phyloP scores from a whole-genome alignment of 2,797 vertebrate genomes.

The Myotis myotis region DNA sequence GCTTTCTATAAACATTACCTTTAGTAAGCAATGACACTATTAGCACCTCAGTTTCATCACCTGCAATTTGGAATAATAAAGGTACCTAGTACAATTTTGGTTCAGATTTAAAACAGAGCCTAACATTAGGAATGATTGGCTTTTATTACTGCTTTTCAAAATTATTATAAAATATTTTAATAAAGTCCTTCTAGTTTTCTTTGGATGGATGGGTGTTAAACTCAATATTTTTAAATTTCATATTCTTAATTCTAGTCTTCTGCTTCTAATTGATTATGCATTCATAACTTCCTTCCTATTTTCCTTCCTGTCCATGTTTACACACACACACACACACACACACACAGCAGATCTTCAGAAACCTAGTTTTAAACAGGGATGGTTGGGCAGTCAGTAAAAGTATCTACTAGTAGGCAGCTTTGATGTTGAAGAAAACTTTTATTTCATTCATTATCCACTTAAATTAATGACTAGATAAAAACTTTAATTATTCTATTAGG shows the following conservation, averaged over 20 bases:
- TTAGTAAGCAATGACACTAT: background rate
- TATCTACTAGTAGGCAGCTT: background rate
- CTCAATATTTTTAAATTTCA: background rate
- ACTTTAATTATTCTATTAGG: background rate
- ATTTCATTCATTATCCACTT: background rate
- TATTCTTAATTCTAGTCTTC: background rate
- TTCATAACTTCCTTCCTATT: background rate
- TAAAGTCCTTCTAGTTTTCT: background rate
- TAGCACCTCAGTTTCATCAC: background rate
- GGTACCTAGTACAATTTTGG: background rate
- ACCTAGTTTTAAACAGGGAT: background rate
- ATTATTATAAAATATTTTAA: background rate
- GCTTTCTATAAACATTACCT: background rate
- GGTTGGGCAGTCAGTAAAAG: background rate
- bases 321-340: background rate
- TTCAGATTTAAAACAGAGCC: background rate
- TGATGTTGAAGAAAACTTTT: background rate
- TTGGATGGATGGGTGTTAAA: rapidly evolving
- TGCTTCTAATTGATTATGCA: background rate
- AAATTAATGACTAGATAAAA: background rate
- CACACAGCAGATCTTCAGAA: background rate
- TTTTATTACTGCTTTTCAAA: background rate
- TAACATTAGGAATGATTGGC: background rate
- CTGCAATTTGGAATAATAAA: background rate
- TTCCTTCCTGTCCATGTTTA: background rate